Base-by-base conservation (phyloP, 2,797 vertebrate genomes). In the Anguilla marmorata region DNA sequence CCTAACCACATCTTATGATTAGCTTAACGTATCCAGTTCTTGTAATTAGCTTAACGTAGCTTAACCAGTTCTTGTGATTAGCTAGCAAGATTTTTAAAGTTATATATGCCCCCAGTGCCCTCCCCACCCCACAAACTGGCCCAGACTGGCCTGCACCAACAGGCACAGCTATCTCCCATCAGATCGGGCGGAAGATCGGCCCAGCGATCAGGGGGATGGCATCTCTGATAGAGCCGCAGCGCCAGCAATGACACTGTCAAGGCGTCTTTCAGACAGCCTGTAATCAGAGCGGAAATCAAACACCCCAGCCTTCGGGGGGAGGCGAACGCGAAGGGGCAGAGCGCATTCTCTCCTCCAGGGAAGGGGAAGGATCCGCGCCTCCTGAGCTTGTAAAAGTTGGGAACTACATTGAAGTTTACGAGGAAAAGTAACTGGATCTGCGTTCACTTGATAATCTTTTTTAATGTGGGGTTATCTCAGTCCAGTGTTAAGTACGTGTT, bases 401-500 rank as follows among this genome's bases (percentile, higher is more conserved):
- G 69, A 37, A 60, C 41, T 86, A 0, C 85, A 76, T 72, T 74
- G 37, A 45, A 33, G 72, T 74, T 37, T 63, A 89, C 87, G 16
- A 82, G 58, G 88, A 56, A 41, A 88, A 91, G 90, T 86, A 84
- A 90, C 50, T 58, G 87, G 87, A 33, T 72, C 33, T 89, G 60
- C 89, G 92, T 80, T 88, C 60, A 88, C 74, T 9, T 50, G 19
- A 2, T 82, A 50, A 0, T 19, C 21, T 50, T 82, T 41, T 48
- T 7, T 50, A 16, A 50, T 48, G 41, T 14, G 72, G 30, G 27
- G 6, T 50, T 50, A 24, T 7, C 41, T 24, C 19, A 45, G 6
- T 89, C 88, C 85, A 54, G 69, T 89, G 74, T 54, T 87, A 89
- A 88, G 88, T 85, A 52, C 87, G 89, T 21, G 90, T 93, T 91